A percentile compares a stretch with the other conserved stretches of the same genome.
Evolutionary conservation across 2,113 vertebrate genomes (phyloP).

Genomic region (Gyps fulvus): DNA sequence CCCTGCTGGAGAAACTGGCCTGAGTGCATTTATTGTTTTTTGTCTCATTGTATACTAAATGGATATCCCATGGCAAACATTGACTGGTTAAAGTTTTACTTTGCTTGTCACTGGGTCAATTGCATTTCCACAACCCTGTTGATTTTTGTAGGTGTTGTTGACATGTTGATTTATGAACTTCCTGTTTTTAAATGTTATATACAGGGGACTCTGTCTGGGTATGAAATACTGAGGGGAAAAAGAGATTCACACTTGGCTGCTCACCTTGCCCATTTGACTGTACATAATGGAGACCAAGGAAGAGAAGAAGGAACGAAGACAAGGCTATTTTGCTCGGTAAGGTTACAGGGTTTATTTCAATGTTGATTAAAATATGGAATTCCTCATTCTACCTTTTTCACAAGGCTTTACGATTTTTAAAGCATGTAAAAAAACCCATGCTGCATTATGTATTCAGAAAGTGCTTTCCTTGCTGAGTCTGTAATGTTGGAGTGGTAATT

Average conservation of each 20-base stretch:
- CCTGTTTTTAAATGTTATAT: not conserved
- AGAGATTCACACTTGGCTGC: constrained; percentile 12
- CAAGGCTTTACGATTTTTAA: not conserved
- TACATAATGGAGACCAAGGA: constrained; percentile 78
- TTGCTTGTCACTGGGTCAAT: not conserved
- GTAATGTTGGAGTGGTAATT: not conserved
- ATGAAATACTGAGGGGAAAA: constrained; percentile 61
- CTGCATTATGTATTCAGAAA: not conserved
- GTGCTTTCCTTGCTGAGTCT: not conserved
- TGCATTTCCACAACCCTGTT: not conserved
- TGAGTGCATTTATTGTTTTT: not conserved
- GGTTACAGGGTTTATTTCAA: not conserved
- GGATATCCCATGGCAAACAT: not conserved
- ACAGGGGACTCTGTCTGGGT: constrained; percentile 44
- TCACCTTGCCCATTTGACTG: constrained; percentile 5
- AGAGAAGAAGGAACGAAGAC: constrained; percentile 81
- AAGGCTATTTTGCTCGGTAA: constrained; percentile 82
- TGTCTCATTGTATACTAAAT: not conserved
- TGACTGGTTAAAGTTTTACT: constrained; percentile 61
- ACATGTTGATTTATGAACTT: constrained; percentile 2
- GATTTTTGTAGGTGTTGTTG: not conserved
- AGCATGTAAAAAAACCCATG: not conserved
- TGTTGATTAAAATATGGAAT: not conserved
- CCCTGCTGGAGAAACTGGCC: not conserved
- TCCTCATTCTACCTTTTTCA: not conserved